A percentile compares a stretch with the other conserved stretches of the same genome.
These are phyloP conservation scores for Chironomus tepperi DNA, from an alignment of 1,140 invertebrate species.

Conservation along the genomic window DNA sequence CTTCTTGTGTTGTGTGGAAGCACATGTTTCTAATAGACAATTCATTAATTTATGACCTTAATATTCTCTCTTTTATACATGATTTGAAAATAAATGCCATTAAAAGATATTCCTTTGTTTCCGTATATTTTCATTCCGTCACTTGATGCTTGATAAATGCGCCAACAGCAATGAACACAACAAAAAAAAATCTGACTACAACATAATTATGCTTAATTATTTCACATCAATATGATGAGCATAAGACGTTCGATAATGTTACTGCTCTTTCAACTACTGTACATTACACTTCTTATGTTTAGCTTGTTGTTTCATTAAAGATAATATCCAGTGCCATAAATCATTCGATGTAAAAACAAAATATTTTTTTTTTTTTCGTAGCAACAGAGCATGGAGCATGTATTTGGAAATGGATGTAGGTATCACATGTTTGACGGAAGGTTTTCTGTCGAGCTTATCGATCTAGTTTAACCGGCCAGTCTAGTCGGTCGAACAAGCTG, in stretches of 20 bases:
- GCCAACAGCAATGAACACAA: not conserved
- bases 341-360: not conserved
- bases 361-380: not conserved
- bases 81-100: not conserved
- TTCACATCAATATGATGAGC: conserved; percentile 2
- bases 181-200: not conserved
- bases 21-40: not conserved
- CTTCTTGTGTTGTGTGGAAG: not conserved
- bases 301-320: not conserved
- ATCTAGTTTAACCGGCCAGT: too few relatives aligned
- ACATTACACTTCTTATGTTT: not conserved
- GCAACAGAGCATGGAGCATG: too few relatives aligned
- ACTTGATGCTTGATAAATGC: not conserved
- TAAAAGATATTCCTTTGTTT: not conserved
- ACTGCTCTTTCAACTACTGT: not conserved
- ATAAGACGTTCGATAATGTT: not conserved
- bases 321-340: not conserved
- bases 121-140: too few relatives aligned
- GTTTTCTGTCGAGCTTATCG: too few relatives aligned
- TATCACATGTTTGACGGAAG: too few relatives aligned
- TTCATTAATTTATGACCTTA: conserved; percentile 4
- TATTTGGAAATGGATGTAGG: too few relatives aligned
- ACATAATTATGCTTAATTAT: not conserved
- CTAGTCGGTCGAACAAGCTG: too few relatives aligned
- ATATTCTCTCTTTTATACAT: not conserved